A percentile compares a stretch with the other conserved stretches of the same genome.
These are phyloP conservation scores for Brachionus koreanus DNA, from an alignment of 1,140 invertebrate species.

Conservation along the genomic window DNA sequence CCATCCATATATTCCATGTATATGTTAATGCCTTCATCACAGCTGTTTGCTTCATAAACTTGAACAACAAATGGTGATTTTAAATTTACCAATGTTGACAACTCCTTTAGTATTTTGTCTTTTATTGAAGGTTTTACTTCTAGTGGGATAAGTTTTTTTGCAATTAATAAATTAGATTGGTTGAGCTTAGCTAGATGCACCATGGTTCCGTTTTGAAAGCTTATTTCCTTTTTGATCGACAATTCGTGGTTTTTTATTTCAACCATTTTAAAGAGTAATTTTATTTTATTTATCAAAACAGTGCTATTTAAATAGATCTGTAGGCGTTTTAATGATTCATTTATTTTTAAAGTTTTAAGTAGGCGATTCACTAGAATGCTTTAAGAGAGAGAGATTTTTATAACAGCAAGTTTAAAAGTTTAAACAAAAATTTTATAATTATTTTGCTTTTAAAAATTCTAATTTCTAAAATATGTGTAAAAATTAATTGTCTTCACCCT, in stretches of 20 bases:
- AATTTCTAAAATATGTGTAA: not conserved
- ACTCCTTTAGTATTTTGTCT: constrained; percentile 62
- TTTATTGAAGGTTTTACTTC: not conserved
- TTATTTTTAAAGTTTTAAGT: not conserved
- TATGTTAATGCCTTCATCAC: constrained; percentile 96
- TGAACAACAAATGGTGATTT: constrained; percentile 99
- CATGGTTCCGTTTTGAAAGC: not conserved
- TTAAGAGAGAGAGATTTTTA: not conserved
- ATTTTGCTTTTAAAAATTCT: not conserved
- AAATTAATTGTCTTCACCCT: not conserved
- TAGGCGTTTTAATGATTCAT: not conserved
- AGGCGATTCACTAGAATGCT: not conserved
- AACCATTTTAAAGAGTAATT: not conserved
- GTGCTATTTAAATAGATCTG: not conserved
- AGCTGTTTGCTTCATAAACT: constrained; percentile 97
- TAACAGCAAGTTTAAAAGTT: not conserved
- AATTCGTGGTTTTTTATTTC: not conserved
- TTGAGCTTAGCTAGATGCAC: not conserved
- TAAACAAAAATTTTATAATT: not conserved
- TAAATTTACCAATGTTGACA: constrained; percentile 89
- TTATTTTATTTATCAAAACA: not conserved
- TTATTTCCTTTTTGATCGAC: not conserved
- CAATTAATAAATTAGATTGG: not conserved
- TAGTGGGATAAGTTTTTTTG: not conserved
- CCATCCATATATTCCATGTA: constrained; percentile 98